A percentile compares a stretch with the other conserved stretches of the same genome.
Conservation (phyloP, 1,140 invertebrate species). For the Chironomus striatipennis region DNA sequence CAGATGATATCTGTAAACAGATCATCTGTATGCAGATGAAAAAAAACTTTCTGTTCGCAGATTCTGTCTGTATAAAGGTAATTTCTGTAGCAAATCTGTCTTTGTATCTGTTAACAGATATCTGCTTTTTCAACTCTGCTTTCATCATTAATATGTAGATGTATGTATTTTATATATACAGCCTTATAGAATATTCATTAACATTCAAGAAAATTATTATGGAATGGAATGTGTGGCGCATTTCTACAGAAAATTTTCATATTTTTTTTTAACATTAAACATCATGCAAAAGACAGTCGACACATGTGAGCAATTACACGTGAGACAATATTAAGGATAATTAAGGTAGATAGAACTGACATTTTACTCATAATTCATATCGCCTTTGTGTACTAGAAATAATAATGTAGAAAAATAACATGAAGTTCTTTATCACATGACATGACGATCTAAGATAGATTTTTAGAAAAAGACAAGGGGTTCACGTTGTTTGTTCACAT, state of each 20-base stretch:
- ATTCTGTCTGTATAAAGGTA: too few species aligned
- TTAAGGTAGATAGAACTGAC: background rate
- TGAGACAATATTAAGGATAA: constrained; percentile 14
- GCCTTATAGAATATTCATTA: constrained; percentile 22
- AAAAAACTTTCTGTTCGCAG: too few species aligned
- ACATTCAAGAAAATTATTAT: background rate
- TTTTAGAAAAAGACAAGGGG: background rate
- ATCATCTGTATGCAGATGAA: too few species aligned
- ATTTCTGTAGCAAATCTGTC: too few species aligned
- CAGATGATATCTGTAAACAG: too few species aligned
- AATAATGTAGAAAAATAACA: background rate
- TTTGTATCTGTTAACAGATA: too few species aligned
- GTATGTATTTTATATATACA: too few species aligned
- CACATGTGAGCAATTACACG: background rate
- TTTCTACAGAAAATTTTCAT: too few species aligned
- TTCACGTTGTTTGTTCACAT: too few species aligned
- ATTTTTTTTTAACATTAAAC: too few species aligned
- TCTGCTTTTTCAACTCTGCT: too few species aligned
- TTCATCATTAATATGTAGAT: background rate
- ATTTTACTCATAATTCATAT: background rate
- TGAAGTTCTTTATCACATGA: background rate
- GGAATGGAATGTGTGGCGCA: background rate
- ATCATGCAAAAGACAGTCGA: too few species aligned
- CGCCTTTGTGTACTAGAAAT: background rate
- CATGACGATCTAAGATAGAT: constrained; percentile 8